Percentiles rank a stretch among this genome's conserved stretches.
Evolutionary conservation across 2,797 vertebrate species (phyloP).

Genomic region (Leontocebus nigricollis): DNA sequence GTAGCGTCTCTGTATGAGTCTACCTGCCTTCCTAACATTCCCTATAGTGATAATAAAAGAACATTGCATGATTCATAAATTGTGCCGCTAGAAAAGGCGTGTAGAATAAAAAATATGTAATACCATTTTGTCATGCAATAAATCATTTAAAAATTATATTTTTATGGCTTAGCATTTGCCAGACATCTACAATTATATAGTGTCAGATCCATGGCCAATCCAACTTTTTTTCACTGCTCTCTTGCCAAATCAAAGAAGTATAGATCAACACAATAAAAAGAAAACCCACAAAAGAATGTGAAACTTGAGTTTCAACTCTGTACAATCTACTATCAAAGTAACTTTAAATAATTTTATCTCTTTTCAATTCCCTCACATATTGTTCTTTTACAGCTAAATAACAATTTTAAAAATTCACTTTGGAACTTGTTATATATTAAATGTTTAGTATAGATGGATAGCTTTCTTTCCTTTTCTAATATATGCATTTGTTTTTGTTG

Average conservation of each 20-base stretch:
- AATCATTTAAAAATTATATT: conserved; percentile 35
- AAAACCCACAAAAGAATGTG: neutral
- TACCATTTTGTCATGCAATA: neutral
- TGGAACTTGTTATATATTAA: neutral
- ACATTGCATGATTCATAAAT: neutral
- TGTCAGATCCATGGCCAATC: neutral
- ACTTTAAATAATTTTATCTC: neutral
- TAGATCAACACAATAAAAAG: neutral
- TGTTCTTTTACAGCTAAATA: neutral
- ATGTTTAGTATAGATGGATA: neutral
- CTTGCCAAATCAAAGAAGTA: neutral
- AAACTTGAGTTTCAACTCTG: neutral
- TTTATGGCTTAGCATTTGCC: conserved; percentile 24
- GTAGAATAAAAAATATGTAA: neutral
- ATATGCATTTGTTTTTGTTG: neutral
- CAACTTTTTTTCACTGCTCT: neutral
- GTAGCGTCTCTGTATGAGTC: neutral
- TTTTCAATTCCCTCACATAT: neutral
- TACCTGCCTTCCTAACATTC: neutral
- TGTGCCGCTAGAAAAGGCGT: conserved; percentile 9
- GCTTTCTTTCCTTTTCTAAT: neutral
- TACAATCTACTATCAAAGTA: neutral
- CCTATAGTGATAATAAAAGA: neutral
- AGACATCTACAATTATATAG: neutral
- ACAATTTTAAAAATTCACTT: neutral